These are phyloP conservation scores for Catharus ustulatus DNA, from an alignment of 2,797 vertebrate species.

Conservation along the genomic window DNA sequence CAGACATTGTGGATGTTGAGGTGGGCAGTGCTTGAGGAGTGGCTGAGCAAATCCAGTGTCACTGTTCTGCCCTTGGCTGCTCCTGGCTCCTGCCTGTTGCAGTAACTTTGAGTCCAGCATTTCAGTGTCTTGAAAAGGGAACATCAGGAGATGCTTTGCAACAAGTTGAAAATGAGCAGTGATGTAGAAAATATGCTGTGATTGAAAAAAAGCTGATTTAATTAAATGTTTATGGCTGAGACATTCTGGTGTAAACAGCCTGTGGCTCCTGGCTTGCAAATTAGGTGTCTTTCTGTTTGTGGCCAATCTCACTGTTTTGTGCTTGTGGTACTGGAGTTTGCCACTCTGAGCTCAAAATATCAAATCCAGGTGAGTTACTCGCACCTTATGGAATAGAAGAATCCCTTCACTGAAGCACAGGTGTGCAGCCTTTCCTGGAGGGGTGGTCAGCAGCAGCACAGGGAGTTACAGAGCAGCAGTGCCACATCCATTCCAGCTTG, in stretches of 20 bases:
- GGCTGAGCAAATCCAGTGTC: neutral
- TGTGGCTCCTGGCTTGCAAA: constrained; percentile 31
- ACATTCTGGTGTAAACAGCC: constrained; percentile 31
- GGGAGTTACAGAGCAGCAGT: neutral
- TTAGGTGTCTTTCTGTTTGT: neutral
- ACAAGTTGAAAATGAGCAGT: neutral
- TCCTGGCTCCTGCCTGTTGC: neutral
- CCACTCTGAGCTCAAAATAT: neutral
- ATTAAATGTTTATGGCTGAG: constrained; percentile 39
- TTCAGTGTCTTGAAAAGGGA: neutral
- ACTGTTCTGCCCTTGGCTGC: neutral
- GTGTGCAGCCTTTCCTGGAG: neutral
- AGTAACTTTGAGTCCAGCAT: neutral
- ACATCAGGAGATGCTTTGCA: neutral
- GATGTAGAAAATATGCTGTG: constrained; percentile 22
- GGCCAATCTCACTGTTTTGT: neutral
- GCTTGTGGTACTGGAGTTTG: neutral
- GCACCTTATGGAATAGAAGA: neutral
- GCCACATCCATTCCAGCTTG: neutral
- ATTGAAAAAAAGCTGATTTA: constrained; percentile 37
- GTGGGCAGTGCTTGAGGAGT: neutral
- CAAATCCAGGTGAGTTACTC: neutral
- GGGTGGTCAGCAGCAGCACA: neutral
- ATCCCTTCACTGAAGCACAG: neutral
- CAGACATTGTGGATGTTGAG: neutral